Evolutionary conservation across 2,888 invertebrate genomes (phyloP), one percentile per base, ranked within the genome.

Genomic region (Lissonota sp.): DNA sequence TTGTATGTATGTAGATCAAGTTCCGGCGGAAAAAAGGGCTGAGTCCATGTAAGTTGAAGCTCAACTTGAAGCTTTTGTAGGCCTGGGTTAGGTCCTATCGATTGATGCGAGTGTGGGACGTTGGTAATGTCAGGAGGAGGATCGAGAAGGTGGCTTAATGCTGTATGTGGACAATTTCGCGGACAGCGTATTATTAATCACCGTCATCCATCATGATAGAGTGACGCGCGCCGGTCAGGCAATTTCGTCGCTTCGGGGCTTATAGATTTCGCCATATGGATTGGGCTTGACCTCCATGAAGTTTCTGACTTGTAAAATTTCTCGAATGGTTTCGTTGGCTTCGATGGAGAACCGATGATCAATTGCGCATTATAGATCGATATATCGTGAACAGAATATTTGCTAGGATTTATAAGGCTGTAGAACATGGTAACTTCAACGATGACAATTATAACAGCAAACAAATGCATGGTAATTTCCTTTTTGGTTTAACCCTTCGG

Each of bases 121-220:
- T 53, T 58, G 57, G 63, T 57, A 63, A 57, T 69, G 55, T 39
- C 49, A 66, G 62, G 57, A 66, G 69, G 62, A 77, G 55, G 51
- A 67, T 40, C 37, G 63, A 51, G 57, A 51, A 60, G 37, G 44
- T 37, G 5, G 60, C 26, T 44, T n/a, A 53, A 67, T 14, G 37
- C 10, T 62, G 39, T 62, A 72, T 62, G 53, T 44, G n/a, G 53
- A 57, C 39, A 63, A 66, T 26, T 71, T 76, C 67, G 62, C 63
- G 77, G 88, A 89, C 90, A 87, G 84, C 85, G 81, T 87, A 90
- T 91, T 90, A 91, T 91, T 91, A 91, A 91, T 91, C 88, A 88
- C 90, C 87, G 84, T 88, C 88, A 91, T 91, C 90, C 86, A 91
- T 91, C 91, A 91, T 79, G 80, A 66, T 74, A 72, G 81, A 83